These are phyloP conservation scores for Cryptosula pallasiana DNA, from an alignment of 2,888 invertebrate species.

Conservation along the genomic window DNA sequence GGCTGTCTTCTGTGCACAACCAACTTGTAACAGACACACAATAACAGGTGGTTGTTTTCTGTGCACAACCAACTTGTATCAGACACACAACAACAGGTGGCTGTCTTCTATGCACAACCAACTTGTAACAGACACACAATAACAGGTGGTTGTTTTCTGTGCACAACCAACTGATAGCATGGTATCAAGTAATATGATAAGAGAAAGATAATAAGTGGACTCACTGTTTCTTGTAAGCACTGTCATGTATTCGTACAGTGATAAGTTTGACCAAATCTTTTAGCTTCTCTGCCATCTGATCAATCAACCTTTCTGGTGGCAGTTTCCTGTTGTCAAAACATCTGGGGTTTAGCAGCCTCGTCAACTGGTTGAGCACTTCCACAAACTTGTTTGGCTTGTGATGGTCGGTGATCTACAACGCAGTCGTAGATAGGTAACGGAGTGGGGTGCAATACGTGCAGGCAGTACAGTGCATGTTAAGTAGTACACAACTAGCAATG, in stretches of 20 bases:
- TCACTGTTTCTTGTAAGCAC: background rate
- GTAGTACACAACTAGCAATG: background rate
- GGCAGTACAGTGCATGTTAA: background rate
- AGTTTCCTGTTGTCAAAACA: background rate
- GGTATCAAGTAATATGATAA: too few relatives aligned
- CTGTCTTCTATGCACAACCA: too few relatives aligned
- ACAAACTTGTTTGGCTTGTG: slow-evolving; percentile 1
- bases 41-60: too few relatives aligned
- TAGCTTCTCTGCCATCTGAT: background rate
- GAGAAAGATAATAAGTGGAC: too few relatives aligned
- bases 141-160: too few relatives aligned
- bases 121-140: too few relatives aligned
- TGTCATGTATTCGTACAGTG: background rate
- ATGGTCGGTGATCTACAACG: slow-evolving; percentile 7
- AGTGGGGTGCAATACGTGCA: background rate
- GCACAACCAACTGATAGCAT: too few relatives aligned
- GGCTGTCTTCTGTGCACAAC: too few relatives aligned
- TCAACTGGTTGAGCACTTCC: background rate
- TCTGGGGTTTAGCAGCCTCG: background rate
- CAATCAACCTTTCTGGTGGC: background rate
- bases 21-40: too few relatives aligned
- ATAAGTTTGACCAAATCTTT: background rate
- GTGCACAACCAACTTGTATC: too few relatives aligned
- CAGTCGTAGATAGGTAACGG: too few relatives aligned
- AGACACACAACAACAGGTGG: too few relatives aligned